A percentile compares a stretch with the other conserved stretches of the same genome.
Evolutionary conservation across 2,797 vertebrate genomes (phyloP).

Genomic region (Pygocentrus nattereri): DNA sequence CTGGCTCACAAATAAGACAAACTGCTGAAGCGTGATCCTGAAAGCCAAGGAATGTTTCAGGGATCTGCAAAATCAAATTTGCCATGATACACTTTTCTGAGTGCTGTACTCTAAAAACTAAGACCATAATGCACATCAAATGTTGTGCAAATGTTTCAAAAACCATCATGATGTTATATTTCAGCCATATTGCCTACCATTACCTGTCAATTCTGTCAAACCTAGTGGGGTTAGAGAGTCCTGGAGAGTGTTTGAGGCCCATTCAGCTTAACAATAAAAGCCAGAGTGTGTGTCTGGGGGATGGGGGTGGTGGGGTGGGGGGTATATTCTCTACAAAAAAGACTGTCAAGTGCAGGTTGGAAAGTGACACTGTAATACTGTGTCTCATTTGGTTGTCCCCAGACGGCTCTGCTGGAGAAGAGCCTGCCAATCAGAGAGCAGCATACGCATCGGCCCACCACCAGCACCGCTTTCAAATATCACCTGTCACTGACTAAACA

Average conservation of each 20-base stretch:
- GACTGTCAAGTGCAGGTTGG: constrained; percentile 12
- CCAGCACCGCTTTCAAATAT: constrained; percentile 23
- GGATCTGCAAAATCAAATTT: too few species aligned
- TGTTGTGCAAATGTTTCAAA: too few species aligned
- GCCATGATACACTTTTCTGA: too few species aligned
- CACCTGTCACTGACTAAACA: constrained; percentile 25
- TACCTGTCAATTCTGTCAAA: background rate
- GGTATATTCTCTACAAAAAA: background rate
- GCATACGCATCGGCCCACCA: background rate
- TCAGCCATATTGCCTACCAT: background rate
- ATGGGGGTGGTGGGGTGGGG: background rate
- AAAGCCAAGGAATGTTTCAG: too few species aligned
- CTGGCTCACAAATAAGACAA: too few species aligned
- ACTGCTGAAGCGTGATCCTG: too few species aligned
- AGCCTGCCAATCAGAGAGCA: constrained; percentile 39
- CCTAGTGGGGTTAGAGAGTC: background rate
- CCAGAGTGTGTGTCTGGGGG: background rate
- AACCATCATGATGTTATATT: background rate
- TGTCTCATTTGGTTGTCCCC: constrained; percentile 19
- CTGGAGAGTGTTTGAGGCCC: background rate
- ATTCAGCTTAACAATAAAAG: constrained; percentile 9
- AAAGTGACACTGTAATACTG: constrained; percentile 26
- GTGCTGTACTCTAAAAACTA: too few species aligned
- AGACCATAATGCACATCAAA: too few species aligned
- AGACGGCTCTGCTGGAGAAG: constrained; percentile 24